Conservation (phyloP, 2,113 vertebrate species). For the Mellivora capensis region DNA sequence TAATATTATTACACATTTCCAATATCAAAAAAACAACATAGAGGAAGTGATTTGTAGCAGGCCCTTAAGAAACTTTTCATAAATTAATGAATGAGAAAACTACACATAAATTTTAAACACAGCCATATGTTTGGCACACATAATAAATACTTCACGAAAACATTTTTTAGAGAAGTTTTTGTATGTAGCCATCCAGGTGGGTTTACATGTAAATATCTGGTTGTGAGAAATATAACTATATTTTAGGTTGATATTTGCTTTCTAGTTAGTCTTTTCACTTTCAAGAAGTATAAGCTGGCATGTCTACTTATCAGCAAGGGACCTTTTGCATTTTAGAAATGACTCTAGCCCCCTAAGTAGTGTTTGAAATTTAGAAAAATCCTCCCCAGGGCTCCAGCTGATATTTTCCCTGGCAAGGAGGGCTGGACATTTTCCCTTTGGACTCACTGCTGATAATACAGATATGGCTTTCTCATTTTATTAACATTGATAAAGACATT, state of each 20-base stretch:
- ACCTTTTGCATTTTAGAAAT: constrained; percentile 29
- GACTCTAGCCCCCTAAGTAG: background rate
- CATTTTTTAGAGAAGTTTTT: background rate
- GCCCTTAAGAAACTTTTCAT: background rate
- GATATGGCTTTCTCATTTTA: background rate
- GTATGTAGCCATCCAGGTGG: background rate
- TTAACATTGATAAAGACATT: background rate
- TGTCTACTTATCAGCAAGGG: background rate
- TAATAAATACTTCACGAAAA: background rate
- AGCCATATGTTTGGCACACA: background rate
- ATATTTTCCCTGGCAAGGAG: constrained; percentile 20
- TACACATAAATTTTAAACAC: background rate
- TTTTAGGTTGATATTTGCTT: constrained; percentile 35
- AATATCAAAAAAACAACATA: background rate
- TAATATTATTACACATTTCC: background rate
- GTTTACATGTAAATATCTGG: background rate
- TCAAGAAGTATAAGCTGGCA: background rate
- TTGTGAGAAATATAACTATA: background rate
- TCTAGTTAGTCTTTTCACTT: constrained; percentile 19
- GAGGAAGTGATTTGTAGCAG: background rate
- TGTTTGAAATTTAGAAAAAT: constrained; percentile 25
- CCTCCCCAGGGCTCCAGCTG: background rate
- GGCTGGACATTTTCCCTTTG: background rate
- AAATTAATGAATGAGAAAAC: background rate
- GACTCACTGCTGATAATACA: background rate